Evolutionary conservation across 2,113 vertebrate genomes (phyloP), one percentile per base, ranked within the genome.

Genomic region (Salvelinus fontinalis): DNA sequence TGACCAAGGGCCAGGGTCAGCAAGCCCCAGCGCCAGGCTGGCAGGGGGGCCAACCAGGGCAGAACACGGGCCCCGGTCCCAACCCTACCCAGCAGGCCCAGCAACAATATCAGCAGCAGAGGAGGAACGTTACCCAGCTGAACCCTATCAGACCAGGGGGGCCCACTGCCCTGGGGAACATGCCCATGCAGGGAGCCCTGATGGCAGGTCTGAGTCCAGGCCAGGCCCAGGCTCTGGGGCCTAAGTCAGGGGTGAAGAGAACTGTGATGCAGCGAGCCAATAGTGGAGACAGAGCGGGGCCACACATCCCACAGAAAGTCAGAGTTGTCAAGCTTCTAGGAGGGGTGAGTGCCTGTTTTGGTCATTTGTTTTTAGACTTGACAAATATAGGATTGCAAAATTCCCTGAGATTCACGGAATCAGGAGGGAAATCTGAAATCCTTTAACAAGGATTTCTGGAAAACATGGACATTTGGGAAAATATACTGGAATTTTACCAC

Each of bases 251-350:
- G 0, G 82, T 95, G 74, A 99, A 99, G 90, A 94, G 98, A 88
- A 98, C 98, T 51, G 97, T 99, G 77, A 97, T 98, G 95, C 97
- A 99, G 90, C 93, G 98, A 65, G 85, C 93, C 73, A 96, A 91
- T 91, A 95, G 90, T 74, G 81, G 83, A 24, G 87, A 88, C 54
- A 82, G 89, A 2, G 95, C 97, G 2, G 91, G 86, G 75, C 94
- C 93, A 7, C 95, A 94, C 83, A 87, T 94, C 80, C 93, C 94
- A 65, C 93, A 95, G 84, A 99, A 99, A 94, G 95, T 99, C 91
- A 92, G 97, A 90, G 94, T 98, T 74, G 95, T 99, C 91, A 98
- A 97, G 90, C 91, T 97, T 89, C 92, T 94, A 78, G 94, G 93
- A 89, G 94, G 89, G 95, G 98, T 99, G 93, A 98, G 98, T 94